A percentile compares a stretch with the other conserved stretches of the same genome.
phyloP scores from a whole-genome alignment of 2,113 vertebrate genomes.

The Menidia beryllina region DNA sequence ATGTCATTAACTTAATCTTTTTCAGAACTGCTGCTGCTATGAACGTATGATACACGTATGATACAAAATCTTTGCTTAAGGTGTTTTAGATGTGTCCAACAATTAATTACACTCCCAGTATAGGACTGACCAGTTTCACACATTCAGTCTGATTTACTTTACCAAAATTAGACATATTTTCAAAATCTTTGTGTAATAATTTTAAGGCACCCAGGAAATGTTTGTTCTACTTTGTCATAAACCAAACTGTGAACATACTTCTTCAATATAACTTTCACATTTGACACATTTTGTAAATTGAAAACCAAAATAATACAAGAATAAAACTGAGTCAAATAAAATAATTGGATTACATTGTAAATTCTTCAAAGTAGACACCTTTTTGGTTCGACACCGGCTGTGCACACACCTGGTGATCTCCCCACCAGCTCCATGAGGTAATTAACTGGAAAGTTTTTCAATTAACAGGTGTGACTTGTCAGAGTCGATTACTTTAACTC shows the following conservation, averaged over 20 bases:
- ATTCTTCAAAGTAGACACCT: background rate
- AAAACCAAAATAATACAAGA: no score
- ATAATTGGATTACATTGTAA: background rate
- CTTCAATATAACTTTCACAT: no score
- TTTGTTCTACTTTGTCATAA: no score
- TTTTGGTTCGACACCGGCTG: background rate
- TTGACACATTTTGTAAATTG: no score
- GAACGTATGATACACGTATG: no score
- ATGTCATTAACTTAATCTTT: conserved; percentile 44
- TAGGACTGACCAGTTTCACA: background rate
- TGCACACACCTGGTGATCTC: background rate
- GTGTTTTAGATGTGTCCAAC: no score
- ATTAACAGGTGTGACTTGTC: background rate
- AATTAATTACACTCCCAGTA: background rate
- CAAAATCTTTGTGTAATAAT: no score
- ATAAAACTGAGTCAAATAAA: no score
- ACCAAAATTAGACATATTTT: no score
- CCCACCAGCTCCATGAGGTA: background rate
- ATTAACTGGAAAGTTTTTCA: background rate
- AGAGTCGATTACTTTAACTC: background rate
- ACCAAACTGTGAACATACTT: no score
- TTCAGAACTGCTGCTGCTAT: conserved; percentile 42
- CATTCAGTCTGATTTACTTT: background rate
- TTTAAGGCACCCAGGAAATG: no score
- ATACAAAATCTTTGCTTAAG: no score